Conservation (phyloP, 2,797 vertebrate genomes). For the Gymnothorax reevesii region DNA sequence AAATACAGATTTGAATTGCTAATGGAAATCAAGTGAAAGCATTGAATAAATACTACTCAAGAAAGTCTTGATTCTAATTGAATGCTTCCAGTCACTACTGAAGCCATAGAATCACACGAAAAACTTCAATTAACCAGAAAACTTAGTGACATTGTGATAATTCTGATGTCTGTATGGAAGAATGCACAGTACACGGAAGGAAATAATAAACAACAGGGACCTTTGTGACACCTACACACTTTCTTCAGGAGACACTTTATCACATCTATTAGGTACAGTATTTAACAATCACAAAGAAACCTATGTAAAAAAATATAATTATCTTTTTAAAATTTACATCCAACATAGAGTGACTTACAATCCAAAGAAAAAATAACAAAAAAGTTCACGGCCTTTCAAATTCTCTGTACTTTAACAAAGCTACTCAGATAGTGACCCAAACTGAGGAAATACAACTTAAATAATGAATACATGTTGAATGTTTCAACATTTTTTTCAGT, state of each 20-base stretch:
- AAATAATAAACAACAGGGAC: neutral
- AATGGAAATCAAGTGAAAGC: neutral
- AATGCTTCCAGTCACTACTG: neutral
- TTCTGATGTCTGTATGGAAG: neutral
- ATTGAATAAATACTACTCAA: neutral
- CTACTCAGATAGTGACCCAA: slow-evolving; percentile 48
- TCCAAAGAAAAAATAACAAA: slow-evolving; percentile 54
- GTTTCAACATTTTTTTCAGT: too few species aligned
- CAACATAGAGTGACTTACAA: slow-evolving; percentile 70
- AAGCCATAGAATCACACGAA: neutral
- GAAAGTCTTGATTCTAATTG: neutral
- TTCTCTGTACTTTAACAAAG: slow-evolving; percentile 58
- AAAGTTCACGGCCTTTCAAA: slow-evolving; percentile 63
- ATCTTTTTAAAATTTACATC: slow-evolving; percentile 74
- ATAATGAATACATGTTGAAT: slow-evolving; percentile 46
- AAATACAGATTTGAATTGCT: neutral
- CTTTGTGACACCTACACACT: neutral
- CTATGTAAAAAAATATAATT: slow-evolving; percentile 76
- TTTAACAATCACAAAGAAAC: slow-evolving; percentile 72
- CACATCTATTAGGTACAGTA: slow-evolving; percentile 68
- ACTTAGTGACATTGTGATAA: neutral
- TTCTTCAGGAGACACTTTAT: slow-evolving; percentile 53
- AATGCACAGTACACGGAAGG: neutral
- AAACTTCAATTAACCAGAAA: neutral
- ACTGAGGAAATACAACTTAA: slow-evolving; percentile 51